Percentiles rank a stretch among this genome's conserved stretches.
phyloP scores from a whole-genome alignment of 2,888 invertebrate genomes.

The Mycalesis mineus region DNA sequence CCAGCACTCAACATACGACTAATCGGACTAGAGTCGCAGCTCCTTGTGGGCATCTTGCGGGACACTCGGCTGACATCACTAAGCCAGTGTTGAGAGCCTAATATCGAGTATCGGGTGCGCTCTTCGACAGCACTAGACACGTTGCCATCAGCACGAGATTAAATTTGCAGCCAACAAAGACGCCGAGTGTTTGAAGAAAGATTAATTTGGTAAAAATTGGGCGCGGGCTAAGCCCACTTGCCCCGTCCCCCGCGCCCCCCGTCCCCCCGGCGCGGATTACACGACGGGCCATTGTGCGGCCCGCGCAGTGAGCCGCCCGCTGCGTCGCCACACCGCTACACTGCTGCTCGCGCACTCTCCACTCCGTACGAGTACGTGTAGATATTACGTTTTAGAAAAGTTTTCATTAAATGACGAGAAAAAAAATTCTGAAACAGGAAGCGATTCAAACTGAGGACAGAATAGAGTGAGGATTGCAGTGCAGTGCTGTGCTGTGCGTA shows the following conservation, averaged over 20 bases:
- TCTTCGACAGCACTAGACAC: constrained; percentile 8
- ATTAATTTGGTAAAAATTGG: constrained; percentile 70
- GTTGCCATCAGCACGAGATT: constrained; percentile 48
- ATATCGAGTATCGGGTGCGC: no score
- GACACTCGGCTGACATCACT: background rate
- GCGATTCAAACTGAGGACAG: no score
- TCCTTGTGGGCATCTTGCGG: no score
- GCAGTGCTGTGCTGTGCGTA: no score
- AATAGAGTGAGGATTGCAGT: no score
- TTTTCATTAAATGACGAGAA: no score
- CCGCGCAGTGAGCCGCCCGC: background rate
- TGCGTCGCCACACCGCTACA: background rate
- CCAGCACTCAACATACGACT: no score
- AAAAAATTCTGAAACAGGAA: no score
- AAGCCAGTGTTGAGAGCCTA: background rate
- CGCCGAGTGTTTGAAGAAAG: constrained; percentile 67
- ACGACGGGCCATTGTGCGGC: background rate
- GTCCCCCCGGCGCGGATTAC: background rate
- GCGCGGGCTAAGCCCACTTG: constrained; percentile 31
- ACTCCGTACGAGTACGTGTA: no score
- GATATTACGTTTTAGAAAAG: no score
- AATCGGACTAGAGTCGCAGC: no score
- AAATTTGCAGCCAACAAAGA: constrained; percentile 60
- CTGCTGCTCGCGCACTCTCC: background rate
- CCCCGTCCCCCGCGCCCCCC: constrained; percentile 5